phyloP scores from a whole-genome alignment of 2,888 invertebrate genomes.

The Pseudanteris insignis region DNA sequence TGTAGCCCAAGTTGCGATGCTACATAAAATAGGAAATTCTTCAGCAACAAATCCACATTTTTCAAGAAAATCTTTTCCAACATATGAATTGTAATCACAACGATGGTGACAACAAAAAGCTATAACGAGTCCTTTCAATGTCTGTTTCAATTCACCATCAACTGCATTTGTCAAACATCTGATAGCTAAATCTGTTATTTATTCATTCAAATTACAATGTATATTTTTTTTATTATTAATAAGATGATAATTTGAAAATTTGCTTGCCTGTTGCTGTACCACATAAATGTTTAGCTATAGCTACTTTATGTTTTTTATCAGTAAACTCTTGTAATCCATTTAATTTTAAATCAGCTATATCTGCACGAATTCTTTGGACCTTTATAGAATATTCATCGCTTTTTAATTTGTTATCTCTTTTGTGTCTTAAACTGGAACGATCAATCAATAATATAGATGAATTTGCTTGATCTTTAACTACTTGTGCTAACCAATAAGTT shows the following conservation, averaged over 20 bases:
- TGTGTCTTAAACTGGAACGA: conserved; percentile 82
- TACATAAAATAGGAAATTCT: conserved; percentile 80
- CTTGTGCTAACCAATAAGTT: conserved; percentile 79
- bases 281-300: conserved; percentile 88
- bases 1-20: conserved; percentile 90
- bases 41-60: conserved; percentile 69
- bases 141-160: conserved; percentile 54
- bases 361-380: conserved; percentile 77
- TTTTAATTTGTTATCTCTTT: conserved; percentile 76
- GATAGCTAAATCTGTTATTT: conserved; percentile 78
- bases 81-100: conserved; percentile 77
- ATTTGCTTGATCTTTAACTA: conserved; percentile 68
- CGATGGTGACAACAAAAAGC: conserved; percentile 93
- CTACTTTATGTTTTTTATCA: conserved; percentile 69
- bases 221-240: too few relatives aligned
- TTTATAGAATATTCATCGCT: conserved; percentile 63
- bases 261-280: conserved; percentile 83
- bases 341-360: conserved; percentile 81
- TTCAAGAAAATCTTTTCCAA: conserved; percentile 73
- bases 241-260: too few relatives aligned
- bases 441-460: conserved; percentile 79
- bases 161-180: conserved; percentile 71
- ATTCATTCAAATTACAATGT: too few relatives aligned
- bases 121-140: conserved; percentile 73
- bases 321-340: conserved; percentile 68